A percentile compares a stretch with the other conserved stretches of the same genome.
Conservation (phyloP, 2,113 vertebrate species). For the Petrocephalus microphthalmus region DNA sequence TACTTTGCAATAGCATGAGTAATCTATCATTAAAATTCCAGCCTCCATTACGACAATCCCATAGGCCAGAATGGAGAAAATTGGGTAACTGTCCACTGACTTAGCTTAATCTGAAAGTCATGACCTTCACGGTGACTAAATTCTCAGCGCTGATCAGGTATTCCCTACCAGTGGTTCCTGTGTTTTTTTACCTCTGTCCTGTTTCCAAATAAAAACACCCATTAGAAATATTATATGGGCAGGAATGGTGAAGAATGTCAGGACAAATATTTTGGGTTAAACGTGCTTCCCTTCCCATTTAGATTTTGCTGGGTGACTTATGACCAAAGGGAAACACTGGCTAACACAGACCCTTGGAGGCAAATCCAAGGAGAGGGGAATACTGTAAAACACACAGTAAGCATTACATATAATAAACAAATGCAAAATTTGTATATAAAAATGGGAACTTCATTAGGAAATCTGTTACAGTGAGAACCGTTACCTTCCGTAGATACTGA, state of each 20-base stretch:
- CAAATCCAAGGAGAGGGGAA: conserved; percentile 26
- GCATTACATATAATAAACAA: background rate
- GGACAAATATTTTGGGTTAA: conserved; percentile 16
- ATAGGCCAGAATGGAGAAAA: conserved; percentile 31
- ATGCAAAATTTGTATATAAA: background rate
- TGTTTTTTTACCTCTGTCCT: conserved; percentile 31
- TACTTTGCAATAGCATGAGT: conserved; percentile 40
- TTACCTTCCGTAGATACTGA: background rate
- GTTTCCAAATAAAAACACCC: conserved; percentile 12
- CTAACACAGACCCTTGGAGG: background rate
- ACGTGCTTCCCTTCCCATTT: background rate
- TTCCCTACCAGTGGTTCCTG: conserved; percentile 34
- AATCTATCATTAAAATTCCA: conserved; percentile 36
- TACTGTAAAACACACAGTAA: background rate
- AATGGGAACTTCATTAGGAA: background rate
- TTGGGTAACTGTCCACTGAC: conserved; percentile 25
- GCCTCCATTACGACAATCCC: conserved; percentile 27
- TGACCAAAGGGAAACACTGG: conserved; percentile 25
- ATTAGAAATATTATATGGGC: background rate
- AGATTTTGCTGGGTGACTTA: conserved; percentile 15
- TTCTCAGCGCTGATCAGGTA: conserved; percentile 29
- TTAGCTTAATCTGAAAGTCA: conserved; percentile 29
- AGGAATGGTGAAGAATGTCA: conserved; percentile 22
- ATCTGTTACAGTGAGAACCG: background rate
- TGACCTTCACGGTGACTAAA: background rate